Percentiles rank a stretch among this genome's conserved stretches.
phyloP scores from a whole-genome alignment of 2,888 invertebrate species.

The Euphydryas editha region DNA sequence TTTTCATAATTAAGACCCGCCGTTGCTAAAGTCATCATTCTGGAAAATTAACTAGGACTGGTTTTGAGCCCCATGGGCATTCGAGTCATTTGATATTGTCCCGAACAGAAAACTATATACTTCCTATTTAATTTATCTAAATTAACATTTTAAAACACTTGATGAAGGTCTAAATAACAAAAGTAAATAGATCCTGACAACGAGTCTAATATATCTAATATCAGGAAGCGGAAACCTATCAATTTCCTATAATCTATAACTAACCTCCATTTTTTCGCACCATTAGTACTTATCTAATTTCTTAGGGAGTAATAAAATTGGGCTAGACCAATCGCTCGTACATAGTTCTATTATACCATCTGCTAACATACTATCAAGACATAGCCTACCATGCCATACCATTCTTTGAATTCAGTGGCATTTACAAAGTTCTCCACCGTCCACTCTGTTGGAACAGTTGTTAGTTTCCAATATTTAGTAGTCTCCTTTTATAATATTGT shows the following conservation, averaged over 20 bases:
- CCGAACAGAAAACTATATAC: conserved; percentile 25
- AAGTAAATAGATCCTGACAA: conserved; percentile 33
- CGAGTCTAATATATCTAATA: conserved; percentile 34
- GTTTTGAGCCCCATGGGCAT: conserved; percentile 38
- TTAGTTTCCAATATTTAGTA: too few species aligned
- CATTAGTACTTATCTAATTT: conserved; percentile 8
- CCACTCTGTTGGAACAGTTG: too few species aligned
- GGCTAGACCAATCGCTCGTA: conserved; percentile 31
- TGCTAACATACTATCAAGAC: too few species aligned
- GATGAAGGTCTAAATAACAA: conserved; percentile 21
- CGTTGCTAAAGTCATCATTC: conserved; percentile 35
- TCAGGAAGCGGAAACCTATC: conserved; percentile 36
- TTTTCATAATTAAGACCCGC: conserved; percentile 35
- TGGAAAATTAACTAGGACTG: conserved; percentile 31
- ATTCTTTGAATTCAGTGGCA: too few species aligned
- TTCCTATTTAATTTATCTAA: conserved; percentile 10
- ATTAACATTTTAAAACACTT: conserved; percentile 20
- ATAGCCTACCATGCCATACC: too few species aligned
- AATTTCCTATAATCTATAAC: conserved; percentile 30
- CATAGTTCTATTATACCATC: conserved; percentile 52
- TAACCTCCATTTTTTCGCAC: conserved; percentile 21
- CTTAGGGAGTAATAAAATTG: conserved; percentile 33
- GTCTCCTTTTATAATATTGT: too few species aligned
- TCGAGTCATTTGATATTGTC: conserved; percentile 29
- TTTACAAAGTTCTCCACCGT: too few species aligned